phyloP scores from a whole-genome alignment of 2,797 vertebrate genomes.

The Channa striata region DNA sequence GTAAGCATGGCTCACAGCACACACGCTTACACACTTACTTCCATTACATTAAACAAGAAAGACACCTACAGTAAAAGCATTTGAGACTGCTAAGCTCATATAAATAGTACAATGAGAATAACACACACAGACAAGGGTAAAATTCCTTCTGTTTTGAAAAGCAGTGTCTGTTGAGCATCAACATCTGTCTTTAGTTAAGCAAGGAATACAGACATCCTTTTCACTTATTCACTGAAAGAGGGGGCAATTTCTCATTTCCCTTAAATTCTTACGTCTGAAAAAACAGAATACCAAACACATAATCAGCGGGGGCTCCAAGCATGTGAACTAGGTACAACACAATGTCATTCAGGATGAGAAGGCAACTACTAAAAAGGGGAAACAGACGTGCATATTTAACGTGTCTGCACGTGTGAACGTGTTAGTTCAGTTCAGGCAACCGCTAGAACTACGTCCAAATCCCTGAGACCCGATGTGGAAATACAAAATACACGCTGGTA shows the following conservation, averaged over 20 bases:
- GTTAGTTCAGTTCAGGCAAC: slow-evolving; percentile 26
- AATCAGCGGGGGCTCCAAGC: slow-evolving; percentile 51
- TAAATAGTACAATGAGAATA: slow-evolving; percentile 58
- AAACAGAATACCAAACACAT: slow-evolving; percentile 75
- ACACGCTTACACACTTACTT: slow-evolving; percentile 7
- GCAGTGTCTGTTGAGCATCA: slow-evolving; percentile 76
- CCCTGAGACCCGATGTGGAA: slow-evolving; percentile 14
- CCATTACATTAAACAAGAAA: slow-evolving; percentile 1
- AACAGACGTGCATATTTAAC: neutral
- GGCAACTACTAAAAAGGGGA: neutral
- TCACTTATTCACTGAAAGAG: slow-evolving; percentile 78
- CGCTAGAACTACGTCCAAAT: slow-evolving; percentile 12
- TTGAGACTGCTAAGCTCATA: slow-evolving; percentile 39
- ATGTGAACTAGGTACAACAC: slow-evolving; percentile 37
- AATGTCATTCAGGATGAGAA: slow-evolving; percentile 32
- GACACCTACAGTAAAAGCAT: slow-evolving; percentile 23
- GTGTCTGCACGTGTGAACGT: slow-evolving; percentile 1
- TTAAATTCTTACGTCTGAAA: slow-evolving; percentile 78
- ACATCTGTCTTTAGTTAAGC: slow-evolving; percentile 82
- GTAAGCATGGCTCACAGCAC: slow-evolving; percentile 6
- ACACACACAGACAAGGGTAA: slow-evolving; percentile 58
- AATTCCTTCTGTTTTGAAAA: slow-evolving; percentile 77
- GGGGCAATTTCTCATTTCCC: slow-evolving; percentile 76
- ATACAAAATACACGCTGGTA: slow-evolving; percentile 5
- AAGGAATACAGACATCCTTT: slow-evolving; percentile 80